Evolutionary conservation across 2,797 vertebrate species (phyloP), one percentile per base, ranked within the genome.

Genomic region (Halcyon smyrnensis): DNA sequence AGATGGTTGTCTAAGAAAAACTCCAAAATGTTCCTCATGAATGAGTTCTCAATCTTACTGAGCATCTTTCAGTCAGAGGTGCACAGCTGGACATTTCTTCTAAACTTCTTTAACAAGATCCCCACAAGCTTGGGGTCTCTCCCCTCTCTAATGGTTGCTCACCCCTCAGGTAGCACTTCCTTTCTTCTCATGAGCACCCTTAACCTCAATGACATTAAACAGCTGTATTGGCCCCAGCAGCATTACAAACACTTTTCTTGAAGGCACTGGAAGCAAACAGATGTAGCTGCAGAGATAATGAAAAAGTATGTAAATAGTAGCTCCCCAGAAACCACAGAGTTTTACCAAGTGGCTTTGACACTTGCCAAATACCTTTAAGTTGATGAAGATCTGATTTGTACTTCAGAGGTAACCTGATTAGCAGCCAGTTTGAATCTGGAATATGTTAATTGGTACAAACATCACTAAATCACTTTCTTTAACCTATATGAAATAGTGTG

Each of bases 351-450:
- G 89, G 83, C 91, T 96, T 93, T 94, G 84, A 96, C 97, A 93
- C 97, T 98, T 97, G 94, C 96, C 97, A 95, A 96, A 96, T 70
- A 68, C 68, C 79, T 96, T 92, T 93, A 69, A 91, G 96, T 84
- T 80, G 93, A 70, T 91, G 79, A 97, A 95, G 93, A 86, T 94
- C 89, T 95, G 96, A 97, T 98, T 98, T 98, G 98, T 98, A 97
- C 97, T 98, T 98, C 97, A 98, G 98, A 98, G 97, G 97, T 98
- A 97, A 97, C 92, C 93, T 94, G 93, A 97, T 98, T 98, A 98
- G 95, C 97, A 96, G 50, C n/a, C 84, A 81, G 4, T 97, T 97
- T 98, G 97, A 97, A 92, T 76, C 97, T 96, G 96, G 96, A 94
- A 96, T 92, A 97, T 98, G 98, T 84, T 98, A 98, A 98, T 98